Evolutionary conservation across 2,797 vertebrate genomes (phyloP), one percentile per base, ranked within the genome.

Genomic region (Eidolon dupreanum): DNA sequence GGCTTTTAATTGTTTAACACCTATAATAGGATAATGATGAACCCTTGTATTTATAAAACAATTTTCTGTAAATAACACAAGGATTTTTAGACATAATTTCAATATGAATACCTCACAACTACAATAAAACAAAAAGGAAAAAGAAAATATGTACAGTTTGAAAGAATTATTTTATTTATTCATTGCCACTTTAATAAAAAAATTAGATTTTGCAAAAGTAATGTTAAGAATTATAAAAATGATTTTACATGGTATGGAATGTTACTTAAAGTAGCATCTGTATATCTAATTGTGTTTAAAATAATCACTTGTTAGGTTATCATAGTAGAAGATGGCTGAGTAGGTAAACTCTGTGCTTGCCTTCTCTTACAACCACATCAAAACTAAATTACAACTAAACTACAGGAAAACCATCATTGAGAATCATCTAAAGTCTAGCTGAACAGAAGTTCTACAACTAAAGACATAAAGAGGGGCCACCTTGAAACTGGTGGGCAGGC

Each of bases 21-120:
- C 8, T 65, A 87, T 22, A 59, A 70, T 53, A 61, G 68, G 73
- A 70, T 94, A 78, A 87, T 75, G 91, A 94, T 77, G 93, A 43
- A 41, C 51, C 28, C 41, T 55, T 95, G 8, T 87, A 61, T 75
- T 90, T 95, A 84, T 43, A 71, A 46, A 89, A 22, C 71, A 9
- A 33, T 24, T 90, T 84, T 94, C 53, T 78, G 22, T 73, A 94
- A 93, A 28, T 10, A 81, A 84, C 36, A 38, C 9, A 88, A 88
- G 84, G 31, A 38, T 70, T 77, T 87, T 19, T 92, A 94, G 33
- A 41, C 17, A 41, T 20, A 71, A 24, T 77, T 75, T 88, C 65
- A 88, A 78, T 63, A 57, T 57, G 1, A 5, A 68, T 55, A 3
- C 61, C 88, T 84, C 17, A 79, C 12, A 85, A 63, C 55, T 85